Base-by-base conservation (phyloP, 2,888 invertebrate genomes). In the Blastobasis adustella region DNA sequence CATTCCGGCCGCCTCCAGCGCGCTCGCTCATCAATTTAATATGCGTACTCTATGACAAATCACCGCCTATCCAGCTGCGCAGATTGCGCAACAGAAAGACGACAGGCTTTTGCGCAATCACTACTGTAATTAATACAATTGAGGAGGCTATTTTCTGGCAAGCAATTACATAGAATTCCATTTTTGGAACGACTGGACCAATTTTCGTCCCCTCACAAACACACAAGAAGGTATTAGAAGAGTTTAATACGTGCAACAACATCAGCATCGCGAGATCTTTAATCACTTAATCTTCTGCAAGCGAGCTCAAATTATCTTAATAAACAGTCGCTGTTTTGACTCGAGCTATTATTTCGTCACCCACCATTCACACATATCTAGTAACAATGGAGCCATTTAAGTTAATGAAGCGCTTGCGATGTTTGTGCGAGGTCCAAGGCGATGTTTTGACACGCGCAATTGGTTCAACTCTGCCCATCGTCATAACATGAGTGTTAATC, bases 341-440 rank as follows among this genome's bases (percentile, higher is more conserved):
- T 23, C 23, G 23, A 23, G 23, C 23, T 23, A 23, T 23, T 23
- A 23, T 23, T 23, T 23, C 23, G 23, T 23, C 23, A 23, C 23
- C 23, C 23, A 23, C 23, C 23, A 23, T 23, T 23, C 23, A 23
- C 23, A 64, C 65, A 65, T 62, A 69, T 70, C 67, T 65, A 69
- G 73, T 68, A 82, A 84, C 82, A 85, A 84, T 84, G 71, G 79
- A 66, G 60, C 71, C 71, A 80, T 84, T 85, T n/a, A 82, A 75
- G 66, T 73, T 69, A 66, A 61, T 61, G 63, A 73, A 66, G 71
- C 69, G 69, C 67, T 72, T 67, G 71, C 69, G 60, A 63, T 69
- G 69, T 67, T 74, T 76, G 79, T 82, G 67, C 67, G 56, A 69
- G 69, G 73, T 70, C 74, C 83, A 83, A 84, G 84, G 83, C 76